Base-by-base conservation (phyloP, 1,140 invertebrate genomes). In the Drosophila punjabiensis region DNA sequence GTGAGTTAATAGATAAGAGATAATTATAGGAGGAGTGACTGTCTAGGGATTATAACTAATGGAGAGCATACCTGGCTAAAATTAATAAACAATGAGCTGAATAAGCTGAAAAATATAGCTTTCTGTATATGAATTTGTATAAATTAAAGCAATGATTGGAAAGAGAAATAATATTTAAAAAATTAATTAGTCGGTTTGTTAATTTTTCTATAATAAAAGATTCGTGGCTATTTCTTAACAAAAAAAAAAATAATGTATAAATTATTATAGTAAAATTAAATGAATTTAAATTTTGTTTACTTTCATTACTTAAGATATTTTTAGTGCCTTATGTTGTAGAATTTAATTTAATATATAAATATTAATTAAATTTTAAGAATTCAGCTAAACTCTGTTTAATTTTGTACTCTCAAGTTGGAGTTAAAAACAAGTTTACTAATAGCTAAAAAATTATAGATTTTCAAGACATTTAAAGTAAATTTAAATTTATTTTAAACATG, bases 1-100 rank as follows among this genome's bases (percentile, higher is more conserved):
- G 37, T 45, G 70, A 52, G 70, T 43, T 75, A 74, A 76, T 76
- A 56, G 41, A 48, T 53, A 60, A 56, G 35, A 33, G 33, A 56
- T 64, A 33, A 30, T 37, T 35, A 35, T 35, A 2, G 32, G 13
- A 5, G 16, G 16, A 20, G 6, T 11, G n/a, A n/a, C 0, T 20
- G 9, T n/a, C 13, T n/a, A 11, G 24, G 30, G 20, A 11, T 30
- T 14, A 48, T 37, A 35, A 24, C 48, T 35, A 20, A 55, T 48
- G 39, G 4, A 11, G 4, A 30, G 14, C 1, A 30, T 61, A 73
- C 53, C 70, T 74, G 35, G 13, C 7, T n/a, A 4, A 33, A 73
- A 64, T 69, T 41, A 63, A 43, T 24, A 30, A 37, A 6, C 53
- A 24, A 56, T 56, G 3, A 37, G 33, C 8, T n/a, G n/a, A n/a